Evolutionary conservation across 2,113 vertebrate species (phyloP).

Genomic region (Spea bombifrons): DNA sequence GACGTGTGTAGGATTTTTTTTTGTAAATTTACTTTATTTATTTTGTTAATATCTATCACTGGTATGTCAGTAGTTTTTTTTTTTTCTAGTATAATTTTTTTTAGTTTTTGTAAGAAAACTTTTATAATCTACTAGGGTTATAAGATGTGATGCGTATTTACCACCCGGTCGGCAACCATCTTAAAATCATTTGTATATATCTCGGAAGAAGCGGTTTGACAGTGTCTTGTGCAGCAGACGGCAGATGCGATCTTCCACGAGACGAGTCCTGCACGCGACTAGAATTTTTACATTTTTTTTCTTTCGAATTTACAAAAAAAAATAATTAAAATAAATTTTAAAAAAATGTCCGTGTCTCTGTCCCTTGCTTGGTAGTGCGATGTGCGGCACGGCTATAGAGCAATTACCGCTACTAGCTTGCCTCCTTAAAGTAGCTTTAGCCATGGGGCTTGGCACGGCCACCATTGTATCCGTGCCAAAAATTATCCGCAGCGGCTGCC

Average conservation of each 20-base stretch:
- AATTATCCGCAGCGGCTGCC: slow-evolving; percentile 94
- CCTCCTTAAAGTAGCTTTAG: slow-evolving; percentile 88
- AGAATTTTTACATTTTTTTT: not conserved
- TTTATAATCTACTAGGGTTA: not conserved
- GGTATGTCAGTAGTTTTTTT: too few relatives aligned
- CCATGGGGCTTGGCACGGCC: slow-evolving; percentile 93
- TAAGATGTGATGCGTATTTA: not conserved
- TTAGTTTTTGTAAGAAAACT: too few relatives aligned
- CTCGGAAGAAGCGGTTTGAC: not conserved
- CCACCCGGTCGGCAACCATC: not conserved
- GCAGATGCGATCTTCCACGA: slow-evolving; percentile 39
- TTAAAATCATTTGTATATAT: slow-evolving; percentile 3
- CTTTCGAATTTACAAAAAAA: too few relatives aligned
- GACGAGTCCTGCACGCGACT: not conserved
- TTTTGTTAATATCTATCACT: too few relatives aligned
- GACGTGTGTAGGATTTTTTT: too few relatives aligned
- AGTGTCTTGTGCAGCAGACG: slow-evolving; percentile 45
- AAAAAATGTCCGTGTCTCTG: slow-evolving; percentile 56
- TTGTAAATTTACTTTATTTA: too few relatives aligned
- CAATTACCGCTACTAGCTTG: slow-evolving; percentile 88
- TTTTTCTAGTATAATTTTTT: too few relatives aligned
- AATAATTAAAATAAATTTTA: not conserved
- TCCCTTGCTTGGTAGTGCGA: slow-evolving; percentile 66
- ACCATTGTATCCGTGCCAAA: slow-evolving; percentile 88
- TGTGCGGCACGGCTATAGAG: slow-evolving; percentile 73